Evolutionary conservation across 2,113 vertebrate species (phyloP), one percentile per base, ranked within the genome.

Genomic region (Felis chaus): DNA sequence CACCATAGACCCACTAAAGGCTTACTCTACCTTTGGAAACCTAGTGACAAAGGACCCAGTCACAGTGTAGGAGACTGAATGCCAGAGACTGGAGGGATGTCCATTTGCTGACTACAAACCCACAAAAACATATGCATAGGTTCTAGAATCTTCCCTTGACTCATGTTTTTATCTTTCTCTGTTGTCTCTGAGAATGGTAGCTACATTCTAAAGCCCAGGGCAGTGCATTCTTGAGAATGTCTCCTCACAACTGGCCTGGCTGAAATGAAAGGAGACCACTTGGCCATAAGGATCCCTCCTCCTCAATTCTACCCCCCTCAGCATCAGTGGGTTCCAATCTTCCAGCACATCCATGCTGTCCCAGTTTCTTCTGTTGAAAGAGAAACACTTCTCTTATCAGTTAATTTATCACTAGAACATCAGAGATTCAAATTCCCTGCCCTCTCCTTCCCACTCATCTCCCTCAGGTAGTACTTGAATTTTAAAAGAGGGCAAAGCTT

Each of bases 301-400:
- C 63, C 12, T 82, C 15, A 8, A 23, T 29, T 73, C 31, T 93
- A 73, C 50, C 41, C 91, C 48, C 82, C 79, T 94, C 39, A 83
- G 82, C 13, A 65, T 82, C 29, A 36, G 33, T 4, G 31, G 21
- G 66, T 5, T 93, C 71, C 73, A 80, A 19, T 80, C 94, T 92
- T 87, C 73, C 33, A 74, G 83, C 41, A 93, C 5, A 61, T 76
- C 92, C 57, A 45, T n/a, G 19, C 48, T 93, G 73, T 4, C 36
- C 33, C 85, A 23, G 27, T 57, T 93, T 80, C 82, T 83, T 95
- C 96, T 96, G 65, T 78, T 84, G 79, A 97, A 45, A 96, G 61
- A 97, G 89, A 95, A 97, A 96, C 11, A 73, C 21, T 93, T 23
- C 19, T 81, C 15, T 96, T 90, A 96, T 81, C 74, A 55, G 15